A percentile compares a stretch with the other conserved stretches of the same genome.
These are phyloP conservation scores for Musca domestica DNA, from an alignment of 1,140 invertebrate species.

Conservation along the genomic window DNA sequence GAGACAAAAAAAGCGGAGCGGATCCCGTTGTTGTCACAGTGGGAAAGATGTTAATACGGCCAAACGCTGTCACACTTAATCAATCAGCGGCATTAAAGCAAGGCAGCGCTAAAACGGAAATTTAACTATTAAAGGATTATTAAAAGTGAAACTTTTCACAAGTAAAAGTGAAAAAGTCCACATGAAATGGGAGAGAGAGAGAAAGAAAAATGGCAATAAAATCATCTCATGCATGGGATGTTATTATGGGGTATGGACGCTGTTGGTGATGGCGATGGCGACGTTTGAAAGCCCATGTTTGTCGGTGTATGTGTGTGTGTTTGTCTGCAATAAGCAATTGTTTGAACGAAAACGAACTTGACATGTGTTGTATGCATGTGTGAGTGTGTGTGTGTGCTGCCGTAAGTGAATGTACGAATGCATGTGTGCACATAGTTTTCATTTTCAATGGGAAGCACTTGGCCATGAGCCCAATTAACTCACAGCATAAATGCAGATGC, in stretches of 20 bases:
- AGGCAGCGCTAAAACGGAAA: slow-evolving; percentile 18
- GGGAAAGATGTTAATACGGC: background rate
- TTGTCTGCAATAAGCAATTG: too few relatives aligned
- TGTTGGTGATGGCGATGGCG: too few relatives aligned
- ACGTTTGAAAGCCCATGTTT: too few relatives aligned
- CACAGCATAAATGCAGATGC: slow-evolving; percentile 1
- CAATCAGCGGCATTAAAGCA: background rate
- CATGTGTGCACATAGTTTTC: slow-evolving; percentile 3
- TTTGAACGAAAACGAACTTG: too few relatives aligned
- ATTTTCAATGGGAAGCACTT: slow-evolving; percentile 22
- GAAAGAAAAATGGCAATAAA: slow-evolving; percentile 4
- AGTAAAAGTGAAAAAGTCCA: slow-evolving; percentile 15
- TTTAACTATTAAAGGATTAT: slow-evolving; percentile 22
- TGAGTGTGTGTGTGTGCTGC: too few relatives aligned
- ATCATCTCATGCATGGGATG: slow-evolving; percentile 19
- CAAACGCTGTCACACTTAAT: background rate
- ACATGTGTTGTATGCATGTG: too few relatives aligned
- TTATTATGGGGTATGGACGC: background rate
- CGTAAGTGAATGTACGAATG: background rate
- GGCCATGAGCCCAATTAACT: slow-evolving; percentile 21
- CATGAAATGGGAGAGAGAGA: background rate
- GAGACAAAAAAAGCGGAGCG: background rate
- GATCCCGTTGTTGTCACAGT: background rate
- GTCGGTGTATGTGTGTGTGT: too few relatives aligned
- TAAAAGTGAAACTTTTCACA: slow-evolving; percentile 16